These are phyloP conservation scores for Mycetomoellerius zeteki DNA, from an alignment of 1,140 invertebrate genomes.

Conservation along the genomic window DNA sequence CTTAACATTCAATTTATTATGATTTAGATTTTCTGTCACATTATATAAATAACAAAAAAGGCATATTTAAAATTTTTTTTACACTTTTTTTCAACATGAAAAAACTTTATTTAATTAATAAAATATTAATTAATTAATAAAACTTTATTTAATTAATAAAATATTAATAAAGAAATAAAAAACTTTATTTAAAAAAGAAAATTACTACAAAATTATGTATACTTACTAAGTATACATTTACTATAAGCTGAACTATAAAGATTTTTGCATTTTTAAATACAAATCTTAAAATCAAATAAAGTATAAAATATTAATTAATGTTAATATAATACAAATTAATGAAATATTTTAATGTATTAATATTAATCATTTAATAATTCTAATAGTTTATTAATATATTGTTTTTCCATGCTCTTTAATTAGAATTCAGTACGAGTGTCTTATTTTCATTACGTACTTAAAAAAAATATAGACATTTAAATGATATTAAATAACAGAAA, in stretches of 20 bases:
- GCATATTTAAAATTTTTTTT: background rate
- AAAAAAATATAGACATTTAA: slow-evolving; percentile 24
- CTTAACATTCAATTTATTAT: background rate
- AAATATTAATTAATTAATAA: no score
- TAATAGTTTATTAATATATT: background rate
- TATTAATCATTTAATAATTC: background rate
- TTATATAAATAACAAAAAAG: background rate
- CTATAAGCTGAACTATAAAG: background rate
- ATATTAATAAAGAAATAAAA: no score
- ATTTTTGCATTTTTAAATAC: slow-evolving; percentile 7
- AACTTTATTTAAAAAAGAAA: background rate
- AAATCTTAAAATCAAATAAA: background rate
- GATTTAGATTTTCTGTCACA: background rate
- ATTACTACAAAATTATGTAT: no score
- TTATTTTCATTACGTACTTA: background rate
- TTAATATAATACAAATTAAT: background rate
- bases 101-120: no score
- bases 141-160: no score
- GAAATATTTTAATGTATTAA: slow-evolving; percentile 12
- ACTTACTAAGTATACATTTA: slow-evolving; percentile 1
- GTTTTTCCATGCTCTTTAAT: background rate
- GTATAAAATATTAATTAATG: slow-evolving; percentile 4
- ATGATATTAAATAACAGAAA: slow-evolving; percentile 26
- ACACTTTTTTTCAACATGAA: background rate
- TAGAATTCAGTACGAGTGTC: background rate